Evolutionary conservation across 2,113 vertebrate genomes (phyloP).

Genomic region (Trichomycterus rosablanca): DNA sequence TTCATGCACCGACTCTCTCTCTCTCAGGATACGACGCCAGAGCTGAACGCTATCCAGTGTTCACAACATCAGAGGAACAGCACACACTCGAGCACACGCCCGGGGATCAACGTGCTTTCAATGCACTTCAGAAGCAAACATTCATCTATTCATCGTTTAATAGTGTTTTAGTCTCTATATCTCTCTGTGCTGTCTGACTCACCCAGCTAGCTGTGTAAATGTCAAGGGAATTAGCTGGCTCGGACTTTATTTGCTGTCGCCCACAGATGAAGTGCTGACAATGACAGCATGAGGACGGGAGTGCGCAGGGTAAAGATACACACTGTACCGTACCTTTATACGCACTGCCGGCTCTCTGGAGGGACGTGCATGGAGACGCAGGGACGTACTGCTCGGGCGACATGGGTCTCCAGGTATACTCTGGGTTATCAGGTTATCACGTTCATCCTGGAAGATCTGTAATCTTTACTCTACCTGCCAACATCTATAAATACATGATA

Average conservation of each 20-base stretch:
- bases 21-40: constrained; percentile 1
- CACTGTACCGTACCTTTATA: constrained; percentile 26
- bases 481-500: too few species aligned
- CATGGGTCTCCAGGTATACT: too few species aligned
- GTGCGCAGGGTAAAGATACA: constrained; percentile 43
- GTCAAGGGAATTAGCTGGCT: constrained; percentile 68
- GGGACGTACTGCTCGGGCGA: background rate
- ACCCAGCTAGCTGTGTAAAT: constrained; percentile 62
- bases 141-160: constrained; percentile 35
- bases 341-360: background rate
- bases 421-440: too few species aligned
- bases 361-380: background rate
- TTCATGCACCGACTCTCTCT: constrained; percentile 10
- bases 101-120: constrained; percentile 13
- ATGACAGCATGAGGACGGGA: constrained; percentile 53
- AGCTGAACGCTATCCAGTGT: constrained; percentile 21
- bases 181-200: constrained; percentile 46
- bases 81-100: constrained; percentile 9
- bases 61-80: constrained; percentile 5
- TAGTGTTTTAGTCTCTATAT: constrained; percentile 14
- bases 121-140: constrained; percentile 20
- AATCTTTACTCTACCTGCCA: too few species aligned
- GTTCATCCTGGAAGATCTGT: too few species aligned
- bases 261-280: constrained; percentile 59
- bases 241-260: constrained; percentile 48